A percentile compares a stretch with the other conserved stretches of the same genome.
Evolutionary conservation across 2,113 vertebrate genomes (phyloP).

Genomic region (Nanger granti): DNA sequence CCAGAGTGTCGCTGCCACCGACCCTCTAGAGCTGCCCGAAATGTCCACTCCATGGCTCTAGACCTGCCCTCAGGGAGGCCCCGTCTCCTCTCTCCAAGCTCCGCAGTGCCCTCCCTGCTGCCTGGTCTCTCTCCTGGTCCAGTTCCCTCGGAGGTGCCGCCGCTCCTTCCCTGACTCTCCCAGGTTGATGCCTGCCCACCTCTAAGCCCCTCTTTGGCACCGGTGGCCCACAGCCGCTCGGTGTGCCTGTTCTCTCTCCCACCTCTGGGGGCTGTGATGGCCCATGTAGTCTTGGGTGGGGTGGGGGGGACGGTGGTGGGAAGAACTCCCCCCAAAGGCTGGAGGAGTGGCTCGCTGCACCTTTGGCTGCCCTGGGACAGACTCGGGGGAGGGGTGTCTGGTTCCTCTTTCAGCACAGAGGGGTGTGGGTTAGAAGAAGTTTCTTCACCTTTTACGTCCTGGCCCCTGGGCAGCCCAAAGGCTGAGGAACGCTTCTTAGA

Average conservation of each 20-base stretch:
- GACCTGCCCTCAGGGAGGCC: not conserved
- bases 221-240: not conserved
- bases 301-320: not conserved
- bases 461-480: not conserved
- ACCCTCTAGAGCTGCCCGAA: rapidly evolving
- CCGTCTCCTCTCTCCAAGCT: not conserved
- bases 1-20: no score
- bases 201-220: not conserved
- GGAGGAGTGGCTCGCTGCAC: not conserved
- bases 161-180: not conserved
- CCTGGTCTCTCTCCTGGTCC: not conserved
- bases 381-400: not conserved
- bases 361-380: not conserved
- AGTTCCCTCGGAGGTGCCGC: rapidly evolving
- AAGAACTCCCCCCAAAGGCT: not conserved
- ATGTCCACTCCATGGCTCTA: not conserved
- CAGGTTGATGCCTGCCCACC: not conserved
- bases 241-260: not conserved
- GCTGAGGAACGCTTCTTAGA: not conserved
- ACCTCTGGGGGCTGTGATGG: not conserved
- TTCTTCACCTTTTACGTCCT: not conserved
- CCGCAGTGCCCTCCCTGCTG: not conserved
- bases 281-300: not conserved
- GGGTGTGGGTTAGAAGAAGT: not conserved
- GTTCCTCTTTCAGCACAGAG: not conserved